Evolutionary conservation across 2,888 invertebrate species (phyloP), one percentile per base, ranked within the genome.

Genomic region (Spodoptera exigua): DNA sequence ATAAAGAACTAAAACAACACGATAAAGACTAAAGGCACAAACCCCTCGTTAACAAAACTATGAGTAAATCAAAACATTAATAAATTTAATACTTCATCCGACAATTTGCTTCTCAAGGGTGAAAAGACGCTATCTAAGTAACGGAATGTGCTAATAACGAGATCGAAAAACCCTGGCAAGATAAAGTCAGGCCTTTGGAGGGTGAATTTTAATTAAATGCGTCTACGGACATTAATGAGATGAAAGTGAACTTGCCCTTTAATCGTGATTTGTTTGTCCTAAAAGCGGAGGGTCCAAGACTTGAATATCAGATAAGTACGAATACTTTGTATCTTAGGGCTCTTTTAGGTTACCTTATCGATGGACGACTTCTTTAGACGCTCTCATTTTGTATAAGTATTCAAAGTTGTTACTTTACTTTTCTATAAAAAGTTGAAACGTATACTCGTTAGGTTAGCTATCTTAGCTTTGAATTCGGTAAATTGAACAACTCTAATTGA

Each of bases 121-220:
- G 73, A 74, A 68, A 74, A 76, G 72, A 69, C 71, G 73, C 61
- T 71, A 79, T 80, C 74, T 69, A 75, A 62, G 67, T 67, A 66
- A 70, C 65, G 83, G 86, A 89, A 91, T 90, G 90, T 86, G 89
- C 88, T 91, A 92, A 93, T 92, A 92, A 91, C 89, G 85, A 87
- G 89, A 86, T 87, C 88, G 87, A 82, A 85, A 88, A 90, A 86
- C 87, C 87, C 86, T 79, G 83, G 81, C 77, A 85, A 87, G 88
- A 89, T 87, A 89, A 87, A 87, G 88, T 84, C 83, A 76, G 81
- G 79, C 75, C 67, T 79, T 69, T 66, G 81, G 86, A 87, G 93
- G 93, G 92, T 89, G 90, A 89, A 90, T 91, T 93, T 93, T 93
- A 93, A 93, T 93, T 93, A 93, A 93, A 93, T 89, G 88, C 88